Conservation (phyloP, 2,113 vertebrate genomes). For the Leptosomus discolor region DNA sequence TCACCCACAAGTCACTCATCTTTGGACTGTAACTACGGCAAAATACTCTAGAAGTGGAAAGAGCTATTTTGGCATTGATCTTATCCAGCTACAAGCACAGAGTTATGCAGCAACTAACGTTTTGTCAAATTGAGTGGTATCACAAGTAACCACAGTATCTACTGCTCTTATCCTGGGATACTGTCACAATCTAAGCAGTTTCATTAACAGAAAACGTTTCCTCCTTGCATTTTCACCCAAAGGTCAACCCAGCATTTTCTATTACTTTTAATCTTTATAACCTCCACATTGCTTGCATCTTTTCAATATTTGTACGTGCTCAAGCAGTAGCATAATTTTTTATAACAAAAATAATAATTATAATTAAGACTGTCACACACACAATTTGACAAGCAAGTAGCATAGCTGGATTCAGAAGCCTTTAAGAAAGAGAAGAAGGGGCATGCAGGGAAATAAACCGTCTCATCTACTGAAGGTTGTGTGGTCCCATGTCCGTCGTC, state of each 20-base stretch:
- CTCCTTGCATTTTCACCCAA: background rate
- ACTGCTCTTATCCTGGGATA: background rate
- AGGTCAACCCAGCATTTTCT: background rate
- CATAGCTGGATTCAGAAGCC: background rate
- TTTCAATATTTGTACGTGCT: background rate
- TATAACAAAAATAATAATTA: background rate
- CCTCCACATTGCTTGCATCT: background rate
- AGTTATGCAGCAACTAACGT: background rate
- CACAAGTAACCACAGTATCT: background rate
- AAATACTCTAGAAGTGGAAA: background rate
- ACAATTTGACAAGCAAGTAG: background rate
- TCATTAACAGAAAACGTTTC: background rate
- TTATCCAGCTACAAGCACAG: background rate
- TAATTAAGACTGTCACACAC: background rate
- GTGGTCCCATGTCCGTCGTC: no score
- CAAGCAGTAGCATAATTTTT: background rate
- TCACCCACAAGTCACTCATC: background rate
- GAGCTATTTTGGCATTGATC: background rate
- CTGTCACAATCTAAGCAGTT: background rate
- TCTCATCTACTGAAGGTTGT: background rate
- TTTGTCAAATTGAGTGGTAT: background rate
- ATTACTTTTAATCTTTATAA: background rate
- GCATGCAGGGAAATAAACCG: background rate
- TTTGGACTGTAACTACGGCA: background rate
- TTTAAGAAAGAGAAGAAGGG: background rate